phyloP scores from a whole-genome alignment of 2,797 vertebrate genomes.

The Acanthornis magna region DNA sequence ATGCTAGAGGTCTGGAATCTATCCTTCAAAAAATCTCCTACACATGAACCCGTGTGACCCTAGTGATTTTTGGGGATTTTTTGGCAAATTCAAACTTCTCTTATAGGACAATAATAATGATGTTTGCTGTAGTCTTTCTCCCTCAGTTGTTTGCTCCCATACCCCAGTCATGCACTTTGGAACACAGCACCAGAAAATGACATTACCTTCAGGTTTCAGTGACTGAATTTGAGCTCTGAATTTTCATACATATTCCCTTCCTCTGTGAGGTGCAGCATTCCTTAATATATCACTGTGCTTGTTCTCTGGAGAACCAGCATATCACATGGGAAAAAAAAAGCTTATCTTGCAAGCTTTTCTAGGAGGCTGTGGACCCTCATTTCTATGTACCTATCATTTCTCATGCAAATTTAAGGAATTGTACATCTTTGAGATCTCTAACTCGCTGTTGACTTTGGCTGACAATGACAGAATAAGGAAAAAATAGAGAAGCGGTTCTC shows the following conservation, averaged over 20 bases:
- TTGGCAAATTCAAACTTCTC: not conserved
- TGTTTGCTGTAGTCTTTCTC: not conserved
- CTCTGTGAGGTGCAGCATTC: not conserved
- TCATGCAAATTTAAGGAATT: not conserved
- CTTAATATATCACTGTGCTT: not conserved
- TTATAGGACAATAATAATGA: not conserved
- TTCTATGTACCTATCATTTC: not conserved
- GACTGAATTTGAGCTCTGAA: not conserved
- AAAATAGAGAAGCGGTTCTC: not conserved
- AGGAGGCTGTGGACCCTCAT: not conserved
- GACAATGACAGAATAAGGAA: not conserved
- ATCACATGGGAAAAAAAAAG: not conserved
- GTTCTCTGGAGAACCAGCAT: not conserved
- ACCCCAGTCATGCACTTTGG: not conserved
- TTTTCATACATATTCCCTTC: not conserved
- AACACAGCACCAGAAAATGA: not conserved
- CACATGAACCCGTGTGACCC: not conserved
- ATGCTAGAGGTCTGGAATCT: not conserved
- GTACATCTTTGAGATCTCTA: not conserved
- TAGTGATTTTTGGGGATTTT: rapidly evolving
- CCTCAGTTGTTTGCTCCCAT: not conserved
- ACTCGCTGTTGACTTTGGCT: not conserved
- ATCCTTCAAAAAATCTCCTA: not conserved
- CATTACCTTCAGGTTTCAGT: not conserved
- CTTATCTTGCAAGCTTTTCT: not conserved